phyloP scores from a whole-genome alignment of 2,888 invertebrate species.

The Rhagium mordax region DNA sequence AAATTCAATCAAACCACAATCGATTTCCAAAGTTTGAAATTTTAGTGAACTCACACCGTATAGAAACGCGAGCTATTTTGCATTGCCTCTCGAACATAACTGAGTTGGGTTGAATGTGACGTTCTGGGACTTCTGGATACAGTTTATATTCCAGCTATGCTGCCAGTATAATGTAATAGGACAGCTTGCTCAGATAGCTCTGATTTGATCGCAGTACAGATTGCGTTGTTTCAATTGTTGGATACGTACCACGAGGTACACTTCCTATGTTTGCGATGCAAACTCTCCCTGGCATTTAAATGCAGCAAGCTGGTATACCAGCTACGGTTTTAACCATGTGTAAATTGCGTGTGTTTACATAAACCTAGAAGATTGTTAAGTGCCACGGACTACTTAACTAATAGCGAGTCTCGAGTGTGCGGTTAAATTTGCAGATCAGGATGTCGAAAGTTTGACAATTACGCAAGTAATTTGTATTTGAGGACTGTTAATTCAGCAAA shows the following conservation, averaged over 20 bases:
- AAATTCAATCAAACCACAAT: no score
- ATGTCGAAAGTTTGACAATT: not conserved
- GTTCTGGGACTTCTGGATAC: not conserved
- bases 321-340: not conserved
- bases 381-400: not conserved
- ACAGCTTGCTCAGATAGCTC: constrained; percentile 30
- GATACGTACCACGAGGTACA: constrained; percentile 25
- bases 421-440: not conserved
- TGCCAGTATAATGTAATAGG: constrained; percentile 17
- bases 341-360: not conserved
- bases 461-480: no score
- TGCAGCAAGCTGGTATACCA: constrained; percentile 2
- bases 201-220: constrained; percentile 29
- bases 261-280: constrained; percentile 19
- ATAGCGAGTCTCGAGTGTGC: not conserved
- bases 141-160: constrained; percentile 32
- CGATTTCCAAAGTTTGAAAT: no score
- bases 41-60: not conserved
- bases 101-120: not conserved
- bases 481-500: no score
- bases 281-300: constrained; percentile 15
- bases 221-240: constrained; percentile 34
- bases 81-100: constrained; percentile 9
- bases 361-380: not conserved
- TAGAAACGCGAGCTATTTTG: not conserved